Base-by-base conservation (phyloP, 2,888 invertebrate genomes). In the Microdon myrmicae region DNA sequence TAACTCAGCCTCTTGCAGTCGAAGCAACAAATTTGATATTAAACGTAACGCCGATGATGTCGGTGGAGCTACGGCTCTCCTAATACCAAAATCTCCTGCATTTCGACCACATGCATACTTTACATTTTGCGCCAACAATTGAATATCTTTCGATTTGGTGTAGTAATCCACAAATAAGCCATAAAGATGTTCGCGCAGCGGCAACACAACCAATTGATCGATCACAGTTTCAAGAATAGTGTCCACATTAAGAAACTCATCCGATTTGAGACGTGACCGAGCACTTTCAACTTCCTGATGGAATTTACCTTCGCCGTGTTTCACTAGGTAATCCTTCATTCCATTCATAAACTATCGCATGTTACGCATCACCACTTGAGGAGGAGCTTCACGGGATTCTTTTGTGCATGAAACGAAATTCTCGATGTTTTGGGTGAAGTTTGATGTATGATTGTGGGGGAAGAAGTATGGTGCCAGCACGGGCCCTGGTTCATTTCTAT, bases 341-440 rank as follows among this genome's bases (percentile, higher is more conserved):
- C 96, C 96, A 8, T 92, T 95, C 92, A 97, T 96, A 77, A 97
- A 97, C 78, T 96, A 96, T 1, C 96, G 85, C 83, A 95, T 92
- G 74, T 92, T 92, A 58, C 92, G 84, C 91, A 92, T 92, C 67
- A 90, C 91, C 51, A 92, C 84, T 78, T 91, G 90, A 1, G 94
- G 94, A 72, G 90, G 90, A 14, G 86, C 87, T 75, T 95, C 94
- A 68, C 90, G 89, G 6, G 93, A 92, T 73, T 95, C 95, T 69
- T 88, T 84, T 3, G 95, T 96, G 78, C 95, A 96, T 41, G 91
- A 87, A 64, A 95, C 92, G 77, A 96, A 96, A 82, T 95, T 92
- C 78, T 93, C 91, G 54, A 96, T 90, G 73, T 93, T 92, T 79
- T 92, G 90, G 26, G 94, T 92, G 76, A 96, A 96, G 2, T 92